Evolutionary conservation across 1,140 invertebrate genomes (phyloP).

Genomic region (Chlorops oryzae): DNA sequence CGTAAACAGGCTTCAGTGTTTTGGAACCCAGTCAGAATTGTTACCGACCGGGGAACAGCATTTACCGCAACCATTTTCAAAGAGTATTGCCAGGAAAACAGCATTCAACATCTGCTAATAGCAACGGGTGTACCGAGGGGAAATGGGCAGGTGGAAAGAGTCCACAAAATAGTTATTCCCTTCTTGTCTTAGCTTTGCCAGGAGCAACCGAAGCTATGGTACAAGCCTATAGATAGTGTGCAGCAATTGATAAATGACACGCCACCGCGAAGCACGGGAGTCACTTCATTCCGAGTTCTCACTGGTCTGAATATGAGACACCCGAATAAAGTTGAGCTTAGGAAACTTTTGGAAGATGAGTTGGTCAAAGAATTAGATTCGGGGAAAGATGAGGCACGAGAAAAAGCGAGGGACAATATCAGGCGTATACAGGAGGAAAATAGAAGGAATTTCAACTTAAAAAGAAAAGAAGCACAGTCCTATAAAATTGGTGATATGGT

Average conservation of each 20-base stretch:
- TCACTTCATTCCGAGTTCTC: background rate
- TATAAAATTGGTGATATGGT: conserved; percentile 40
- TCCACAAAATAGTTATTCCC: conserved; percentile 26
- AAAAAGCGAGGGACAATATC: conserved; percentile 27
- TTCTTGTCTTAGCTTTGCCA: conserved; percentile 30
- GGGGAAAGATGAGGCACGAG: conserved; percentile 11
- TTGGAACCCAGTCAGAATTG: no score
- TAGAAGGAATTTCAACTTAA: conserved; percentile 27
- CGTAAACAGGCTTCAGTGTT: no score
- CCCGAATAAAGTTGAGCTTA: conserved; percentile 22
- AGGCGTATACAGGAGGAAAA: conserved; percentile 41
- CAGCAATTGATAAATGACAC: conserved; percentile 16
- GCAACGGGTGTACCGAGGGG: conserved; percentile 32
- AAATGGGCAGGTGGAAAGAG: conserved; percentile 35
- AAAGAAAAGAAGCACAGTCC: conserved; percentile 19
- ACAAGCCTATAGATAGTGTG: conserved; percentile 27
- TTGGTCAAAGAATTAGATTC: conserved; percentile 19
- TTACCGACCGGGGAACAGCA: no score
- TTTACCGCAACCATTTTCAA: no score
- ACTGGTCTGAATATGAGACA: conserved; percentile 2
- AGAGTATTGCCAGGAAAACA: conserved; percentile 17
- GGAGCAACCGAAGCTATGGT: conserved; percentile 30
- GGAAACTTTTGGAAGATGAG: conserved; percentile 30
- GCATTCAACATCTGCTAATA: conserved; percentile 30
- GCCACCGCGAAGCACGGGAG: background rate